A percentile compares a stretch with the other conserved stretches of the same genome.
Conservation (phyloP, 2,113 vertebrate genomes). For the Rhinolophus ferrumequinum region DNA sequence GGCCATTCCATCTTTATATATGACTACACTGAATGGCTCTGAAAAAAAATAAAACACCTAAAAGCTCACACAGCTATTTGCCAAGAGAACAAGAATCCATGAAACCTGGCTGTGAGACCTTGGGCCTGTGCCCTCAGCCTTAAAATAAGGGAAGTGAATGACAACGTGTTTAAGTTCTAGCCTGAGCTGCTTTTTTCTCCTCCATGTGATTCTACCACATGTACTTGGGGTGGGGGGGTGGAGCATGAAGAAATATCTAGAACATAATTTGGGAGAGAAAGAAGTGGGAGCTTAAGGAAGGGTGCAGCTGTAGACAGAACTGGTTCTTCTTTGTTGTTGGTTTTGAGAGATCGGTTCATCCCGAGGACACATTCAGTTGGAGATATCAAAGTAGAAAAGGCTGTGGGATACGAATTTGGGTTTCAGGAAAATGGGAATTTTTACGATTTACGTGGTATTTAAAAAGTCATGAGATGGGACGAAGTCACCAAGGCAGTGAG, state of each 20-base stretch:
- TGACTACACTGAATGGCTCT: neutral
- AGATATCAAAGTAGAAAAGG: neutral
- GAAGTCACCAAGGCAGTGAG: neutral
- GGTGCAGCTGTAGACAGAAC: neutral
- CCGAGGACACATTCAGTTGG: neutral
- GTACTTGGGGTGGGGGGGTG: neutral
- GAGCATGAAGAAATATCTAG: neutral
- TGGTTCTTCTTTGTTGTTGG: neutral
- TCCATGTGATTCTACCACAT: neutral
- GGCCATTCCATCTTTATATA: conserved; percentile 35
- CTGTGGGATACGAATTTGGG: neutral
- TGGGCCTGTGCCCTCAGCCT: neutral
- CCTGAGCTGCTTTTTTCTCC: neutral
- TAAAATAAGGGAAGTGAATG: neutral
- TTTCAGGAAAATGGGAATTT: conserved; percentile 5
- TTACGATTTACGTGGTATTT: conserved; percentile 12
- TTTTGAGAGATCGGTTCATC: neutral
- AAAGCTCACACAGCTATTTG: neutral
- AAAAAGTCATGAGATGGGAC: neutral
- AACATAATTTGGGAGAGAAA: conserved; percentile 17
- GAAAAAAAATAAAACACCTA: neutral
- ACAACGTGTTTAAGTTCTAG: neutral
- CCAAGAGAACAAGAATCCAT: conserved; percentile 19
- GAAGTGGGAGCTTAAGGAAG: neutral
- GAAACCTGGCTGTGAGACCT: neutral